Conservation (phyloP, 2,113 vertebrate species). For the Bos indicus region DNA sequence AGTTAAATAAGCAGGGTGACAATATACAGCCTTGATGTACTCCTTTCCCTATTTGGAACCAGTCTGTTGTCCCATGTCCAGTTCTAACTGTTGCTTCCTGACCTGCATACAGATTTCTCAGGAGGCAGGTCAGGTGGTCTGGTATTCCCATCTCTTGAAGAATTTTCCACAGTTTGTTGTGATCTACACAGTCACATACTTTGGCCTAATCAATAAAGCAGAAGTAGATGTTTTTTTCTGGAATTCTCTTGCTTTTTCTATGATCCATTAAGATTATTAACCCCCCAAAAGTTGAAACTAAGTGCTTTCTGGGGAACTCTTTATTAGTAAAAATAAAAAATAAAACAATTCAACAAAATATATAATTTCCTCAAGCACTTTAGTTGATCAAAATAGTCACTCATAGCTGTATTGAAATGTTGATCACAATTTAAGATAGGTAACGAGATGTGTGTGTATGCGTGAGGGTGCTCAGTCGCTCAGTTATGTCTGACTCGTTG, state of each 20-base stretch:
- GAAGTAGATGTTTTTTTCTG: background rate
- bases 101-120: background rate
- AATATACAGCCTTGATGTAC: background rate
- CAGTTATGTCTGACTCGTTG: background rate
- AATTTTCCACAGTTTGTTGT: background rate
- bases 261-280: background rate
- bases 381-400: background rate
- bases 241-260: background rate
- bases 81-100: background rate
- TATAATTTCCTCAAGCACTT: background rate
- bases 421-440: background rate
- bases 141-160: background rate
- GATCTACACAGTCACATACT: background rate
- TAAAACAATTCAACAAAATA: background rate
- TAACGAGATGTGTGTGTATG: background rate
- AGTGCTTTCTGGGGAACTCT: background rate
- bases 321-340: background rate
- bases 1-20: background rate
- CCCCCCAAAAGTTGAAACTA: background rate
- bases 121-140: background rate
- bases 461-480: background rate
- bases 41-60: background rate
- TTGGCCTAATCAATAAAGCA: background rate
- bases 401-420: background rate
- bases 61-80: background rate